A percentile compares a stretch with the other conserved stretches of the same genome.
Conservation (phyloP, 1,140 invertebrate species). For the Marisa cornuarietis region DNA sequence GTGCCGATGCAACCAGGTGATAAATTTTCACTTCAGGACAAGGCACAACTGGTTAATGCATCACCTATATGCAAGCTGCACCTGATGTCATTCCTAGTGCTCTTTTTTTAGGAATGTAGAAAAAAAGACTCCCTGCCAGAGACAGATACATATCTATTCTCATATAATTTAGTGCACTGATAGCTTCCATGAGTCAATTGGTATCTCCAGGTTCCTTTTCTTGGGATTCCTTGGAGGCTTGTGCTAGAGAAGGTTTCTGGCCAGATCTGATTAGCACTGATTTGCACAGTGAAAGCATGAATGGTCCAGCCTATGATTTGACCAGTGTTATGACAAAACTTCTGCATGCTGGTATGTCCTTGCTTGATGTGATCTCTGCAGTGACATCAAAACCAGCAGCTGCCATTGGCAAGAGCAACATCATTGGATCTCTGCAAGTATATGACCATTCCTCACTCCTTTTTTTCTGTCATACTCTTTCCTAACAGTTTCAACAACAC, state of each 20-base stretch:
- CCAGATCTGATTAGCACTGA: conserved; percentile 59
- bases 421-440: conserved; percentile 44
- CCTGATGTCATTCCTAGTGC: too few species aligned
- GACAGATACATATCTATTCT: too few species aligned
- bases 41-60: too few species aligned
- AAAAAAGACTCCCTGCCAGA: too few species aligned
- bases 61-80: too few species aligned
- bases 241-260: conserved; percentile 45
- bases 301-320: conserved; percentile 57
- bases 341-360: conserved; percentile 56
- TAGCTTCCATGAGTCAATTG: too few species aligned
- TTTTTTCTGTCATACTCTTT: not conserved
- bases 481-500: not conserved
- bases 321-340: conserved; percentile 56
- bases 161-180: too few species aligned
- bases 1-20: too few species aligned
- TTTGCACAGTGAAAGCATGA: conserved; percentile 46
- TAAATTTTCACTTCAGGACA: too few species aligned
- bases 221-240: conserved; percentile 53
- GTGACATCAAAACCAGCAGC: conserved; percentile 50
- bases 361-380: conserved; percentile 48
- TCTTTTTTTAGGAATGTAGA: too few species aligned
- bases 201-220: conserved; percentile 44
- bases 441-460: not conserved
- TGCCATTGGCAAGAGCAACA: conserved; percentile 37